These are phyloP conservation scores for Odontothrips loti DNA, from an alignment of 2,888 invertebrate species.

Conservation along the genomic window DNA sequence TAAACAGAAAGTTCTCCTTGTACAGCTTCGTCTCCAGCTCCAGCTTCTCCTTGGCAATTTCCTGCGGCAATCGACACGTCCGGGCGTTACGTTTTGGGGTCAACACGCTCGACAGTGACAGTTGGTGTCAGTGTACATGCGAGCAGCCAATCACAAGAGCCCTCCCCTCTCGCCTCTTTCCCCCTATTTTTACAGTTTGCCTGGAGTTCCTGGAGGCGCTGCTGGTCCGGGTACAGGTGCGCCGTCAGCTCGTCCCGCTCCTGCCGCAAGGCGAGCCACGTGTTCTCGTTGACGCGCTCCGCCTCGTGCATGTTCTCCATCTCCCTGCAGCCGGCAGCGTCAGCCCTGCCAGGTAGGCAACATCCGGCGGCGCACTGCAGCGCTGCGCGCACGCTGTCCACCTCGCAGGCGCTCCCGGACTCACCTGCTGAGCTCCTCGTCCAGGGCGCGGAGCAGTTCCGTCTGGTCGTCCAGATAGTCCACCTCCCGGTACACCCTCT, in stretches of 20 bases:
- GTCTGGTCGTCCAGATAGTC: constrained; percentile 27
- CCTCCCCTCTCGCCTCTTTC: not conserved
- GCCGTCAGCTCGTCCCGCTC: not conserved
- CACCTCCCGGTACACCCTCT: constrained; percentile 32
- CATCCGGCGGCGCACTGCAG: not conserved
- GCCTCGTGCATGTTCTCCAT: not conserved
- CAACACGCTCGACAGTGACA: too few relatives aligned
- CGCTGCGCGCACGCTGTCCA: not conserved
- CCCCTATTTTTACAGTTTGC: not conserved
- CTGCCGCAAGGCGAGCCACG: not conserved
- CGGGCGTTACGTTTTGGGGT: not conserved
- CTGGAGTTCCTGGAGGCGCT: constrained; percentile 11
- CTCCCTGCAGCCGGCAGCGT: not conserved
- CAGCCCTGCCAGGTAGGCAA: not conserved
- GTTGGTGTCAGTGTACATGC: too few relatives aligned
- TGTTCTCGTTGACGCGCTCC: not conserved
- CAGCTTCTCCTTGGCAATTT: not conserved
- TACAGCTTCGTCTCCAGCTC: not conserved
- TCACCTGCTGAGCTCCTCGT: not conserved
- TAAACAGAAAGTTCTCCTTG: not conserved
- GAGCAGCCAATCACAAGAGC: too few relatives aligned
- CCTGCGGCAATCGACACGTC: not conserved
- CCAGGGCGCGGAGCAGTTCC: constrained; percentile 28
- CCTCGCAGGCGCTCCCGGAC: not conserved
- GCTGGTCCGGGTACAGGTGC: constrained; percentile 1